A percentile compares a stretch with the other conserved stretches of the same genome.
phyloP scores from a whole-genome alignment of 2,113 vertebrate genomes.

The Chelonoidis abingdonii region DNA sequence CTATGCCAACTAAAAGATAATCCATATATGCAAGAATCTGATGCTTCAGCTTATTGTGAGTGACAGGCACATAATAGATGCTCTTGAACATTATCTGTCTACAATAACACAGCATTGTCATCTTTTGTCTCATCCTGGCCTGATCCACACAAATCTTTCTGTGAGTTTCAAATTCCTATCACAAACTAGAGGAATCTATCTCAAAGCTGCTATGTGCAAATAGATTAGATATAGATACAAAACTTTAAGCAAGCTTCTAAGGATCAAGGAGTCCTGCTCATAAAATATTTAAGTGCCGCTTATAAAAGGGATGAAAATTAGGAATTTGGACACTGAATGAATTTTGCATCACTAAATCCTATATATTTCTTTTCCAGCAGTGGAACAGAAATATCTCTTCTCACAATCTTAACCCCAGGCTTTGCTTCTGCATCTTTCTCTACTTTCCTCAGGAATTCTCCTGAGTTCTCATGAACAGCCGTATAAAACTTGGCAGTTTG shows the following conservation, averaged over 20 bases:
- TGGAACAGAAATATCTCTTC: not conserved
- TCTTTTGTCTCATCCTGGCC: slow-evolving; percentile 81
- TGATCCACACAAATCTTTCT: slow-evolving; percentile 72
- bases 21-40: slow-evolving; percentile 86
- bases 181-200: slow-evolving; percentile 76
- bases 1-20: slow-evolving; percentile 84
- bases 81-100: slow-evolving; percentile 75
- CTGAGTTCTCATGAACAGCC: not conserved
- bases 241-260: slow-evolving; percentile 47
- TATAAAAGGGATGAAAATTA: slow-evolving; percentile 34
- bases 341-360: slow-evolving; percentile 61
- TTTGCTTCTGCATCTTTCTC: not conserved
- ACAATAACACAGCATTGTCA: slow-evolving; percentile 82
- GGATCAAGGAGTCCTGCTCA: slow-evolving; percentile 31
- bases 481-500: not conserved
- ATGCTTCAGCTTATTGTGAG: slow-evolving; percentile 83
- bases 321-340: not conserved
- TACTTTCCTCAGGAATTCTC: not conserved
- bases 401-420: not conserved
- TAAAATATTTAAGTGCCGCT: slow-evolving; percentile 53
- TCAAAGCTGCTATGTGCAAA: slow-evolving; percentile 76
- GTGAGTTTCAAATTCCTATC: slow-evolving; percentile 77
- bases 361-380: not conserved
- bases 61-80: slow-evolving; percentile 86
- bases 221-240: slow-evolving; percentile 54